These are phyloP conservation scores for Agriopis marginaria DNA, from an alignment of 2,888 invertebrate genomes.

Conservation along the genomic window DNA sequence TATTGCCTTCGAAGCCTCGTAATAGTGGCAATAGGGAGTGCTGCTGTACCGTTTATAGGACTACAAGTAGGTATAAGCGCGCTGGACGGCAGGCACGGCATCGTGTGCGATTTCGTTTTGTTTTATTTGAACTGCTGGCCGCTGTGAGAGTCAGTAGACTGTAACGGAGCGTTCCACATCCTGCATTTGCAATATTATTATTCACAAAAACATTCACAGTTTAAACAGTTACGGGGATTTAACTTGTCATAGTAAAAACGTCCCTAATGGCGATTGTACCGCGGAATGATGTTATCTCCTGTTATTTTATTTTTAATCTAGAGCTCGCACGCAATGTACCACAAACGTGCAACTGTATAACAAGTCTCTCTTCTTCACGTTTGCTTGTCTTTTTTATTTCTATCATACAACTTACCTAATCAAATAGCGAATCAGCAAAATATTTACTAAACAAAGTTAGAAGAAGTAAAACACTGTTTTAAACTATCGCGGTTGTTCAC, in stretches of 20 bases:
- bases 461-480: too few species aligned
- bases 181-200: constrained; percentile 52
- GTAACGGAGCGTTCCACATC: constrained; percentile 48
- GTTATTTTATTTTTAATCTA: constrained; percentile 33
- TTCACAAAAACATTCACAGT: constrained; percentile 13
- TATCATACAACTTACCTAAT: not conserved
- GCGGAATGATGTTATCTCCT: constrained; percentile 46
- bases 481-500: too few species aligned
- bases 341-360: constrained; percentile 9
- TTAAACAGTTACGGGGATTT: constrained; percentile 49
- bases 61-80: constrained; percentile 50
- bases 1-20: constrained; percentile 62
- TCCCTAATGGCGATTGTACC: constrained; percentile 61
- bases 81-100: constrained; percentile 43
- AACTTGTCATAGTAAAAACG: constrained; percentile 51
- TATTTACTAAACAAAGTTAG: too few species aligned
- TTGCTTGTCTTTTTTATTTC: not conserved
- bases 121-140: constrained; percentile 67
- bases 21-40: constrained; percentile 58
- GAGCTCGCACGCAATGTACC: constrained; percentile 15
- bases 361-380: not conserved
- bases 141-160: constrained; percentile 55
- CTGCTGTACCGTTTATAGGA: constrained; percentile 55
- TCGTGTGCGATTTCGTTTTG: constrained; percentile 66
- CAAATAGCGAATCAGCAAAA: too few species aligned